Evolutionary conservation across 2,113 vertebrate genomes (phyloP).

Genomic region (Bufo gargarizans): DNA sequence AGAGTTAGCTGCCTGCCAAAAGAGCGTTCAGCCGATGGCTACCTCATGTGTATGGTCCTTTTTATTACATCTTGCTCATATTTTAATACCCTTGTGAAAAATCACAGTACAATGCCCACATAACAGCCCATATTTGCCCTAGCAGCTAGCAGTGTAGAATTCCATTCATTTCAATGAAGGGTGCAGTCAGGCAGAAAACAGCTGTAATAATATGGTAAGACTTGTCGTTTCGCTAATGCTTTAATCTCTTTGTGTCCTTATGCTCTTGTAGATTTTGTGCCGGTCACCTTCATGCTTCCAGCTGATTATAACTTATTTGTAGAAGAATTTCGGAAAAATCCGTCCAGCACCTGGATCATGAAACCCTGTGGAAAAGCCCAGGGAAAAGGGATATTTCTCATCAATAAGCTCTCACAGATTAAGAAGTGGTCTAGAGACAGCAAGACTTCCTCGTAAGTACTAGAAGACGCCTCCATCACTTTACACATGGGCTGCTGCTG

Average conservation of each 20-base stretch:
- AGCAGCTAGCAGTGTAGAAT: too few relatives aligned
- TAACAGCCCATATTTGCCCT: too few relatives aligned
- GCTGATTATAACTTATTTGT: constrained; percentile 97
- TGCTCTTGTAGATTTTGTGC: constrained; percentile 86
- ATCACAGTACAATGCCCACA: too few relatives aligned
- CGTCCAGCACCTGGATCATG: constrained; percentile 99
- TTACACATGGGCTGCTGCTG: not conserved
- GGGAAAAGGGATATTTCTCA: constrained; percentile 97
- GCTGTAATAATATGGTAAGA: too few relatives aligned
- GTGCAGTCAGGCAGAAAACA: too few relatives aligned
- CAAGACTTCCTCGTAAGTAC: constrained; percentile 90
- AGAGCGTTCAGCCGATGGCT: too few relatives aligned
- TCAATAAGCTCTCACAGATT: constrained; percentile 98
- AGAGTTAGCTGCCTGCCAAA: too few relatives aligned
- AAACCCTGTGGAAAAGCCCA: constrained; percentile 98
- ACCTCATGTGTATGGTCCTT: too few relatives aligned
- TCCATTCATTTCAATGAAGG: too few relatives aligned
- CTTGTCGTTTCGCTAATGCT: too few relatives aligned
- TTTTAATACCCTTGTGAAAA: too few relatives aligned
- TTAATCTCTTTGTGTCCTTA: not conserved
- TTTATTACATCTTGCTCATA: too few relatives aligned
- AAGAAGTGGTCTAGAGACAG: constrained; percentile 98
- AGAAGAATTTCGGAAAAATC: constrained; percentile 96
- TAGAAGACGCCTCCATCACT: not conserved
- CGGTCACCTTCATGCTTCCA: constrained; percentile 96